Evolutionary conservation across 2,797 vertebrate species (phyloP).

Genomic region (Falco naumanni): DNA sequence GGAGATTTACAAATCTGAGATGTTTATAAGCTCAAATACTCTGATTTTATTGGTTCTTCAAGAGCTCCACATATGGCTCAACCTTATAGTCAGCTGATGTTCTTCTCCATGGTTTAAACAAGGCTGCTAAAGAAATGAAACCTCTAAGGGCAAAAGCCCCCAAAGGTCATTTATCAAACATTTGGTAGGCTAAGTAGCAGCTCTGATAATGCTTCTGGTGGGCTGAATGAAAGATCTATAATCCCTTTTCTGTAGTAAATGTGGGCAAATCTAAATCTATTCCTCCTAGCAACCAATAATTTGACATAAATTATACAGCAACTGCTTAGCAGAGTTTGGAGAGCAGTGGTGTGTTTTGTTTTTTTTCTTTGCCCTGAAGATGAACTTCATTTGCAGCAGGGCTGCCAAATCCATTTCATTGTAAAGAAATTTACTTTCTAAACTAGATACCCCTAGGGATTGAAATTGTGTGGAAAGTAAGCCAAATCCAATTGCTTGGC

Average conservation of each 20-base stretch:
- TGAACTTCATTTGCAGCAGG: conserved; percentile 70
- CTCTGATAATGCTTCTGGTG: conserved; percentile 28
- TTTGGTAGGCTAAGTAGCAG: conserved; percentile 29
- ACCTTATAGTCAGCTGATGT: background rate
- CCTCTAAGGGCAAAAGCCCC: background rate
- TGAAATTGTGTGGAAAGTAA: conserved; percentile 55
- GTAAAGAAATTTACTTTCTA: conserved; percentile 75
- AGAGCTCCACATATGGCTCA: background rate
- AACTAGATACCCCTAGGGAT: conserved; percentile 50
- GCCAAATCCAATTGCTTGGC: conserved; percentile 62
- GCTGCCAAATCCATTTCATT: conserved; percentile 75
- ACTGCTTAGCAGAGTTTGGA: conserved; percentile 40
- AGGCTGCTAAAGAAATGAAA: background rate
- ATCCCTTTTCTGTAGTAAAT: conserved; percentile 44
- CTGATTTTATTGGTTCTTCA: conserved; percentile 32
- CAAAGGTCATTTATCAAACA: background rate
- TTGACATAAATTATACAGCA: conserved; percentile 62
- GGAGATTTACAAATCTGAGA: conserved; percentile 39
- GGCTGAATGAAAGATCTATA: conserved; percentile 45
- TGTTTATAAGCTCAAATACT: conserved; percentile 17
- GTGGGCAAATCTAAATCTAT: conserved; percentile 38
- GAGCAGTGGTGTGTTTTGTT: background rate
- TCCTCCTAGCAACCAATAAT: conserved; percentile 61
- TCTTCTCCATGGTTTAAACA: conserved; percentile 31
- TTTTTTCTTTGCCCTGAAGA: conserved; percentile 56